Evolutionary conservation across 2,888 invertebrate genomes (phyloP).

Genomic region (Noctua pronuba): DNA sequence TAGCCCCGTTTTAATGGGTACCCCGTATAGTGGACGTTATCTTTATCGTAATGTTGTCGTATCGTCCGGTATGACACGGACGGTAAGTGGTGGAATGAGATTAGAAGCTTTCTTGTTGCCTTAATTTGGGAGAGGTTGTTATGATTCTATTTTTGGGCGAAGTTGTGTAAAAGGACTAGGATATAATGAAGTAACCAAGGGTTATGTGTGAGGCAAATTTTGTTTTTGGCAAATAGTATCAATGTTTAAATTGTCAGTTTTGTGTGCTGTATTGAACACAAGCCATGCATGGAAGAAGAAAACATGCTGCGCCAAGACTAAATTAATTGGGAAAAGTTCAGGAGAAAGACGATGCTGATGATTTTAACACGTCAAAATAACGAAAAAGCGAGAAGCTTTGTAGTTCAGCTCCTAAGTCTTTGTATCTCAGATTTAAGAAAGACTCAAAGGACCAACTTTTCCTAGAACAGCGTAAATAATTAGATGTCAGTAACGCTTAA

Average conservation of each 20-base stretch:
- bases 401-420: not conserved
- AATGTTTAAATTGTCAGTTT: not conserved
- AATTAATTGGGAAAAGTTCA: not conserved
- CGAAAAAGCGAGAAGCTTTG: not conserved
- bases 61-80: constrained; percentile 45
- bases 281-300: not conserved
- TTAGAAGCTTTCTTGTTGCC: constrained; percentile 33
- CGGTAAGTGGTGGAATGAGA: constrained; percentile 47
- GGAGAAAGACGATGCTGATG: too few species aligned
- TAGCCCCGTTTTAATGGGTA: constrained; percentile 63
- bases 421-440: not conserved
- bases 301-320: not conserved
- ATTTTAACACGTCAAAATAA: not conserved
- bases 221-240: not conserved
- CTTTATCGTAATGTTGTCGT: constrained; percentile 56
- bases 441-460: not conserved
- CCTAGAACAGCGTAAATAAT: constrained; percentile 5
- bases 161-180: not conserved
- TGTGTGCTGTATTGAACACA: too few species aligned
- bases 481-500: not conserved
- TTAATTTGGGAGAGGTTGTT: constrained; percentile 41
- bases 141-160: constrained; percentile 26
- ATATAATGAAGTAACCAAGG: not conserved
- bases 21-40: constrained; percentile 63
- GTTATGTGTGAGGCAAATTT: not conserved